Conservation (phyloP, 2,888 invertebrate species). For the Dorcus parallelipipedus region DNA sequence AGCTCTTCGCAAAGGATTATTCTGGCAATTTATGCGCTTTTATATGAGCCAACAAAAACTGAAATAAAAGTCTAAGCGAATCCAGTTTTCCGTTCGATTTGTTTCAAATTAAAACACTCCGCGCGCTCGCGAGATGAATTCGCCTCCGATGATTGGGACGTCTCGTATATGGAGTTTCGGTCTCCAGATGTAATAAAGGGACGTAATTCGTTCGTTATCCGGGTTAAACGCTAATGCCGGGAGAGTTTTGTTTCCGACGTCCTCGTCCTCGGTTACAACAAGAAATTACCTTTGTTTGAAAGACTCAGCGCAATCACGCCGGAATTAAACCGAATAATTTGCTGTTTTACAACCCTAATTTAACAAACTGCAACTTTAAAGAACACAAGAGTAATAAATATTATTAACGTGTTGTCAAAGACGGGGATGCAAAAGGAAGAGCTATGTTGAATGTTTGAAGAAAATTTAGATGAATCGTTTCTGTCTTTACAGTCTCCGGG, state of each 20-base stretch:
- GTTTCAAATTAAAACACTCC: slow-evolving; percentile 1
- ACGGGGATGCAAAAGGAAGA: too few relatives aligned
- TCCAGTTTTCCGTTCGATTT: not conserved
- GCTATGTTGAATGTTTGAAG: too few relatives aligned
- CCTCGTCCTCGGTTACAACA: not conserved
- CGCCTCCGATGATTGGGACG: not conserved
- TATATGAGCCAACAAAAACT: not conserved
- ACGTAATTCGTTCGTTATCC: not conserved
- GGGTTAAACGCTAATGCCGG: not conserved
- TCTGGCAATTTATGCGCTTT: not conserved
- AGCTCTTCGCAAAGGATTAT: not conserved
- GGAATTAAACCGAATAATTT: too few relatives aligned
- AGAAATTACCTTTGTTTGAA: not conserved
- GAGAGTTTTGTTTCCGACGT: not conserved
- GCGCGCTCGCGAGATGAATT: not conserved
- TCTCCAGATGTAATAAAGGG: not conserved
- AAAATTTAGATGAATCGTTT: too few relatives aligned
- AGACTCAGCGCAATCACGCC: not conserved
- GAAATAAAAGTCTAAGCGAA: not conserved
- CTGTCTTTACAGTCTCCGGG: not conserved
- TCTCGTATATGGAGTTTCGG: not conserved
- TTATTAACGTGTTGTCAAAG: too few relatives aligned
- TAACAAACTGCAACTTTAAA: too few relatives aligned
- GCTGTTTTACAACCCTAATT: too few relatives aligned
- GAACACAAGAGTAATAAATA: too few relatives aligned